Base-by-base conservation (phyloP, 2,888 invertebrate genomes). In the Xestia c-nigrum region DNA sequence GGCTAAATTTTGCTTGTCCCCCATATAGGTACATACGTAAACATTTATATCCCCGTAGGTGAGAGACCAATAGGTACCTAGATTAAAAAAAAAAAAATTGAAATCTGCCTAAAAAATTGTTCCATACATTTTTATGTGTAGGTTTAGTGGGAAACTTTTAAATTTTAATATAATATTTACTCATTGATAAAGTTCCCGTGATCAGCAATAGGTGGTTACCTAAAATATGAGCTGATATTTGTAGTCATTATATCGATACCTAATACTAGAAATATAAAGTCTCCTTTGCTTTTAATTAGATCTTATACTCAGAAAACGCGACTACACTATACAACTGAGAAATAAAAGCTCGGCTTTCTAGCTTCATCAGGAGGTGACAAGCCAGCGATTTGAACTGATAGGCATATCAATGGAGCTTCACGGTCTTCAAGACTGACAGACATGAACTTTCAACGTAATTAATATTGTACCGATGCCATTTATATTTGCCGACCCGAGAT, bases 341-440 rank as follows among this genome's bases (percentile, higher is more conserved):
- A 71, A 70, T 80, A 72, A 77, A 73, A 65, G 46, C 52, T 43
- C 5, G 40, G 31, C 52, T 64, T 66, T 52, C 72, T 43, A 78
- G 73, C 69, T 24, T 43, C 66, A 65, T 66, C 72, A 71, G 55
- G 63, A 68, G 73, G 79, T 78, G 88, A 89, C 87, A 78, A 78
- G 79, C 68, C 72, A 69, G 82, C 76, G 67, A 87, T 86, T 86
- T 77, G 77, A 87, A 87, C 74, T 87, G 90, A 91, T 85, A 87
- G 86, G 89, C 91, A 89, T 91, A 89, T 87, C 88, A 86, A 86
- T 81, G 81, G 80, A 85, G 83, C 87, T 92, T 91, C 91, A 89
- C 89, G 92, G 84, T 87, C 64, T 86, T 69, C 88, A 85, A 86
- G 74, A 71, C 31, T 86, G 86, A 90, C 73, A 78, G 90, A 90